Evolutionary conservation across 2,113 vertebrate species (phyloP).

Genomic region (Microtus oregoni): DNA sequence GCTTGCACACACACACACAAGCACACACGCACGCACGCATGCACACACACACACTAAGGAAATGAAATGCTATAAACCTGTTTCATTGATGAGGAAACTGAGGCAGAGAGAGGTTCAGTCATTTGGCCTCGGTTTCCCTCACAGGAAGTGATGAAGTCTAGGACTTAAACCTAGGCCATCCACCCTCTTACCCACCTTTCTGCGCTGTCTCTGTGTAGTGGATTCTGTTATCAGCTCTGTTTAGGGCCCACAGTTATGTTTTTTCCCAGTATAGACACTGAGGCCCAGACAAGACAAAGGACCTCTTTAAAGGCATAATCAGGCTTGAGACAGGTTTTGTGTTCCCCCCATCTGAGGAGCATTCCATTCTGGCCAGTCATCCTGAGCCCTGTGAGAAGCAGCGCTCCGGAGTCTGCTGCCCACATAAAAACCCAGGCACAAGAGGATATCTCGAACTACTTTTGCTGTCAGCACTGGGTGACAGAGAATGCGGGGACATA

Average conservation of each 20-base stretch:
- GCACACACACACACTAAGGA: neutral
- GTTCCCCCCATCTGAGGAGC: conserved; percentile 24
- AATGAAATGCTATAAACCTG: neutral
- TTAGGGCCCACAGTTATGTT: neutral
- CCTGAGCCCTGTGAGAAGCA: conserved; percentile 18
- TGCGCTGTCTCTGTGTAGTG: neutral
- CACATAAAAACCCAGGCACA: conserved; percentile 23
- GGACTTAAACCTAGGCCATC: neutral
- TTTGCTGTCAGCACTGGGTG: conserved; percentile 54
- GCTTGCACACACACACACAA: neutral
- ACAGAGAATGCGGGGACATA: conserved; percentile 13
- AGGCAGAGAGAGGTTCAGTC: neutral
- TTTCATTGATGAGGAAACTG: conserved; percentile 47
- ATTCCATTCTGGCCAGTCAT: conserved; percentile 61
- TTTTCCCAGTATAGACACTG: neutral
- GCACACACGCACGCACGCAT: neutral
- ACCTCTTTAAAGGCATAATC: conserved; percentile 49
- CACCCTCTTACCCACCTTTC: neutral
- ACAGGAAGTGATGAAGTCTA: neutral
- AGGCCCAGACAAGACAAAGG: conserved; percentile 27
- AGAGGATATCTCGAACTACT: conserved; percentile 69
- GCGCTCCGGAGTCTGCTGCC: neutral
- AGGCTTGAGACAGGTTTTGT: conserved; percentile 30
- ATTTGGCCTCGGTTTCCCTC: neutral
- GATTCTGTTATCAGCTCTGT: neutral